These are phyloP conservation scores for Eutrigla gurnardus DNA, from an alignment of 2,797 vertebrate species.

Conservation along the genomic window DNA sequence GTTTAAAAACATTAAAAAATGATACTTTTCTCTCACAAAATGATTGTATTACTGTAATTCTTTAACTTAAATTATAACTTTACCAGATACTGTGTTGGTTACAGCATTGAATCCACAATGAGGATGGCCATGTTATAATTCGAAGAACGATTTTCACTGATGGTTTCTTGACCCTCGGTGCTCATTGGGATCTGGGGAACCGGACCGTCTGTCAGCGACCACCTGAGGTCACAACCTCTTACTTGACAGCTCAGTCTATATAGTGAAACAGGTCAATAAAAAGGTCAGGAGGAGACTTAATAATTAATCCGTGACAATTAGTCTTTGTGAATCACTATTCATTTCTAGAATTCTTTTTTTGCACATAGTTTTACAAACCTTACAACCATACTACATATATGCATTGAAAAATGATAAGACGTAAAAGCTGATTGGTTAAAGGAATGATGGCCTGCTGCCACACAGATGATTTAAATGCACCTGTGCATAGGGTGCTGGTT, in stretches of 20 bases:
- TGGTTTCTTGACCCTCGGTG: constrained; percentile 16
- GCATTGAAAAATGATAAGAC: no score
- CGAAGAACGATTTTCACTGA: constrained; percentile 36
- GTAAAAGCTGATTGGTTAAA: no score
- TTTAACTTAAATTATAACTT: background rate
- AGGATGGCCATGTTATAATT: constrained; percentile 30
- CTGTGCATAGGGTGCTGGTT: no score
- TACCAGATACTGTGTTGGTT: background rate
- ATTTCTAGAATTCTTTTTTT: no score
- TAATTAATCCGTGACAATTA: constrained; percentile 29
- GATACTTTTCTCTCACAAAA: no score
- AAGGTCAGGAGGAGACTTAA: constrained; percentile 29
- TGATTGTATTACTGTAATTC: no score
- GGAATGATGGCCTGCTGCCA: no score
- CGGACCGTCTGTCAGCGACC: constrained; percentile 17
- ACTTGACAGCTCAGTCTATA: constrained; percentile 14
- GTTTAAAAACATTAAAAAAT: background rate
- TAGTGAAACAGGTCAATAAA: constrained; percentile 8
- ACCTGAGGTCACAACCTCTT: constrained; percentile 34
- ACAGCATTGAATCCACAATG: background rate
- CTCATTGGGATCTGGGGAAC: constrained; percentile 24
- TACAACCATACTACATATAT: background rate
- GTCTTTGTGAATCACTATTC: background rate
- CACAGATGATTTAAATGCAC: no score
- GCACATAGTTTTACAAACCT: no score